Evolutionary conservation across 2,888 invertebrate species (phyloP).

Genomic region (Nasonovia ribisnigri): DNA sequence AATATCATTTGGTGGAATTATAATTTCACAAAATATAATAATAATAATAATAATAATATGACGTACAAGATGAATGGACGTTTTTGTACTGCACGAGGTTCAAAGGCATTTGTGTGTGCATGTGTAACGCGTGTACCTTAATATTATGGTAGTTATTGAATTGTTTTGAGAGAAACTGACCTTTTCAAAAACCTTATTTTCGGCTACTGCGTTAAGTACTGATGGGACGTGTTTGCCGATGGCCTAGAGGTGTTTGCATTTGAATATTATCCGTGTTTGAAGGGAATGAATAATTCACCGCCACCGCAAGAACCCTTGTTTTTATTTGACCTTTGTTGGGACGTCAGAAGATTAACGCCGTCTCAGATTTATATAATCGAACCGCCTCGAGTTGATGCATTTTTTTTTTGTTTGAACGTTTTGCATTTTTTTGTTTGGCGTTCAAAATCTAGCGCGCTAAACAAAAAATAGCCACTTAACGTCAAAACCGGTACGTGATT

Average conservation of each 20-base stretch:
- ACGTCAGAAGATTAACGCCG: background rate
- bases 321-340: conserved; percentile 4
- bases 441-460: background rate
- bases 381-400: background rate
- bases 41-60: background rate
- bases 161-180: conserved; percentile 19
- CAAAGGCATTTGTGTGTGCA: background rate
- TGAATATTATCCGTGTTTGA: conserved; percentile 16
- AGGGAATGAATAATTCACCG: conserved; percentile 26
- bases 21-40: background rate
- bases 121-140: background rate
- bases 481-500: background rate
- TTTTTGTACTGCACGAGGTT: background rate
- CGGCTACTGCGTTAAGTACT: background rate
- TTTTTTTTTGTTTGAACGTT: background rate
- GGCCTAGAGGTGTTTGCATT: background rate
- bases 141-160: conserved; percentile 11
- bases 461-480: background rate
- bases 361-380: background rate
- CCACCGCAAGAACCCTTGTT: background rate
- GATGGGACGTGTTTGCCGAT: conserved; percentile 6
- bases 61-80: background rate
- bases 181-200: conserved; percentile 48
- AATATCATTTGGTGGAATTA: background rate
- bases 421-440: background rate